Evolutionary conservation across 2,797 vertebrate species (phyloP), one percentile per base, ranked within the genome.

Genomic region (Enteromius anoplus): DNA sequence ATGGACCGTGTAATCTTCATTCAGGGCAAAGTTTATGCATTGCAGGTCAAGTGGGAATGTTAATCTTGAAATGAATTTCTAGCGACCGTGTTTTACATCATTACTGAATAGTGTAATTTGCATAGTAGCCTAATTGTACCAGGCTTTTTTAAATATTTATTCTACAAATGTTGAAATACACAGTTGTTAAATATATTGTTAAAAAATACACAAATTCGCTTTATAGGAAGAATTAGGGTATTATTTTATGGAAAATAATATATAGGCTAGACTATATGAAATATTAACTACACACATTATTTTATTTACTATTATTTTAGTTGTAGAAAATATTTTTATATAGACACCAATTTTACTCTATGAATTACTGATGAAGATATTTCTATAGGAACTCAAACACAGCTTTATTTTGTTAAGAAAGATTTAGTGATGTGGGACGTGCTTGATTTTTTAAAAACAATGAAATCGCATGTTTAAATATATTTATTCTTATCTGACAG

Each of bases 1-100:
- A 85, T 82, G 81, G 84, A 34, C 58, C 65, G 75, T 85, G 78
- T 80, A 84, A 88, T 86, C 64, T 79, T 75, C 81, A 85, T 86
- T 86, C 73, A 81, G 53, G 55, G 78, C 45, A 60, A 80, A 51
- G 45, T 81, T 58, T 78, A 75, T 53, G 72, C 9, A 34, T 65
- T 47, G 14, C 21, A 78, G 19, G 45, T 72, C 55, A 69, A 82
- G 23, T 83, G 21, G 15, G 5, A 68, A 45, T 26, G 12, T 69
- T 45, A 76, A 45, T 76, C 11, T 45, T 68, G 12, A 45, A 66
- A 65, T 82, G 2, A 42, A 42, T 75, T 26, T 70, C 7, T 32
- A 29, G 70, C 37, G 5, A 49, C 58, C 26, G 42, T 47, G 9
- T 26, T 81, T n/a, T 47, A 32, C 26, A 26, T 23, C 7, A 34